A percentile compares a stretch with the other conserved stretches of the same genome.
Conservation (phyloP, 2,113 vertebrate genomes). For the Amia ocellicauda region DNA sequence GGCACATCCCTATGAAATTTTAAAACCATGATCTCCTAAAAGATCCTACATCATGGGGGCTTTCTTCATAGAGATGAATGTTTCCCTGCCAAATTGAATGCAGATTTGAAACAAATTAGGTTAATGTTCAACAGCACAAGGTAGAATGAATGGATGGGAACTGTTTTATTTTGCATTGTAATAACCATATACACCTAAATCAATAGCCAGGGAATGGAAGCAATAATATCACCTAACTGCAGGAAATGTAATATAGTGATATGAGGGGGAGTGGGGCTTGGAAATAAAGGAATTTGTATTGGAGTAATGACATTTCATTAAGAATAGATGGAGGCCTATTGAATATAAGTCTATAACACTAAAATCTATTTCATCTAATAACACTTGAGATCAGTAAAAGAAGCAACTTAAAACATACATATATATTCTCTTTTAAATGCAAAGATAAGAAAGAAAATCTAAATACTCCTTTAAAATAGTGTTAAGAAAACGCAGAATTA, state of each 20-base stretch:
- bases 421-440: slow-evolving; percentile 49
- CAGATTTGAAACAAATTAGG: slow-evolving; percentile 85
- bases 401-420: slow-evolving; percentile 63
- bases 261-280: slow-evolving; percentile 56
- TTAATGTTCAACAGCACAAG: slow-evolving; percentile 81
- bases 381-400: slow-evolving; percentile 74
- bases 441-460: too few species aligned
- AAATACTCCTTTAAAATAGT: neutral
- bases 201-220: slow-evolving; percentile 82
- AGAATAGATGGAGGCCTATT: slow-evolving; percentile 68
- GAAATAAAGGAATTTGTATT: slow-evolving; percentile 86
- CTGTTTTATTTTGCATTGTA: slow-evolving; percentile 87
- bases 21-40: slow-evolving; percentile 78
- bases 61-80: slow-evolving; percentile 86
- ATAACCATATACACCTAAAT: slow-evolving; percentile 93
- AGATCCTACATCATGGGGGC: slow-evolving; percentile 80
- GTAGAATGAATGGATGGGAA: slow-evolving; percentile 83
- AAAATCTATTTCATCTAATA: slow-evolving; percentile 81
- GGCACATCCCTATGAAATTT: slow-evolving; percentile 82
- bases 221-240: slow-evolving; percentile 81
- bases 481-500: too few species aligned
- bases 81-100: slow-evolving; percentile 89
- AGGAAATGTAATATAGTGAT: slow-evolving; percentile 86
- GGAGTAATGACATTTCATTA: slow-evolving; percentile 94
- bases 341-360: slow-evolving; percentile 75